Evolutionary conservation across 2,888 invertebrate species (phyloP).

Genomic region (Euzophera pinguis): DNA sequence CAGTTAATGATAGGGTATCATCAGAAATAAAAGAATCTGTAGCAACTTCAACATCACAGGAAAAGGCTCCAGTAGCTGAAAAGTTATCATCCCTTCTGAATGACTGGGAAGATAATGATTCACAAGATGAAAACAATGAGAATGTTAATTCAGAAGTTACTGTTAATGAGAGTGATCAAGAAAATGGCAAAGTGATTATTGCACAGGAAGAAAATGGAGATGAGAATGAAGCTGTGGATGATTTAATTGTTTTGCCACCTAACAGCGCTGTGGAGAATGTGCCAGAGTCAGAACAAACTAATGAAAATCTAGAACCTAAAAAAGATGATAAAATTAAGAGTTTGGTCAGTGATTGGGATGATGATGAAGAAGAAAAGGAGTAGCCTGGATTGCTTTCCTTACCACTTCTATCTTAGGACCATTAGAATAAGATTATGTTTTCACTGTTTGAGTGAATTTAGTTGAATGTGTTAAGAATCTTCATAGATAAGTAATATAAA

Average conservation of each 20-base stretch:
- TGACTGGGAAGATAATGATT: slow-evolving; percentile 77
- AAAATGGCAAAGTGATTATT: slow-evolving; percentile 15
- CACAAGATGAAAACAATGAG: slow-evolving; percentile 47
- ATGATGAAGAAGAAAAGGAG: slow-evolving; percentile 56
- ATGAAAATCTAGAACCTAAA: slow-evolving; percentile 22
- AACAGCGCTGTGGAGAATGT: background rate
- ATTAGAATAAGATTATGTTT: background rate
- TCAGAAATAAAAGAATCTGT: slow-evolving; percentile 22
- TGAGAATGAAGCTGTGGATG: background rate
- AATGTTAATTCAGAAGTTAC: slow-evolving; percentile 10
- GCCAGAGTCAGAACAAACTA: slow-evolving; percentile 3
- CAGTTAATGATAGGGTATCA: slow-evolving; percentile 25
- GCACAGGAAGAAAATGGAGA: slow-evolving; percentile 16
- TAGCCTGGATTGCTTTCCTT: slow-evolving; percentile 7
- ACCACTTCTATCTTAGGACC: background rate
- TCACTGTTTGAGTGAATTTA: background rate
- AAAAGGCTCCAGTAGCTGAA: slow-evolving; percentile 33
- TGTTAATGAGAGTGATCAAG: slow-evolving; percentile 14
- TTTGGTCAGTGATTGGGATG: slow-evolving; percentile 76
- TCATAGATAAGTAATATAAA: too few species aligned
- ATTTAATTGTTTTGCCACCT: background rate
- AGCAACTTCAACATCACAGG: slow-evolving; percentile 16
- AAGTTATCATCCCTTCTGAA: slow-evolving; percentile 66
- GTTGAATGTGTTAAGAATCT: too few species aligned
- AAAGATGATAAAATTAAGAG: slow-evolving; percentile 62